A percentile compares a stretch with the other conserved stretches of the same genome.
Conservation (phyloP, 1,140 invertebrate genomes). For the Leguminivora glycinivorella region DNA sequence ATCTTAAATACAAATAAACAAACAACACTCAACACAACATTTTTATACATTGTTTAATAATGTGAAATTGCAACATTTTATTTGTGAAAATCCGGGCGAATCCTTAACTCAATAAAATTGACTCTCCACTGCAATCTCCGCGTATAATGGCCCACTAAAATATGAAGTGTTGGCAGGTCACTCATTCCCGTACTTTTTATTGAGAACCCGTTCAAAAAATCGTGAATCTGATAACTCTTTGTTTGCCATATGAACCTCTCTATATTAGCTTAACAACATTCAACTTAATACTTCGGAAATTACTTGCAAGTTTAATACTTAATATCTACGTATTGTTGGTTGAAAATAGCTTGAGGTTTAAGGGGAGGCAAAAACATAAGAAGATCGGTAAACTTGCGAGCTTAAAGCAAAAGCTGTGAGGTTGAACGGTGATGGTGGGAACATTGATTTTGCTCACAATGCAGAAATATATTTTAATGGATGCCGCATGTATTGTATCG, state of each 20-base stretch:
- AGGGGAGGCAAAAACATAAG: conserved; percentile 41
- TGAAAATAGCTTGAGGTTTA: not conserved
- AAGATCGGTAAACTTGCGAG: conserved; percentile 44
- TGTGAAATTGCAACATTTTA: not conserved
- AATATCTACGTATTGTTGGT: not conserved
- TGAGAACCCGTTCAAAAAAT: conserved; percentile 46
- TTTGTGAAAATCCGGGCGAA: not conserved
- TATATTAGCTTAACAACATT: conserved; percentile 51
- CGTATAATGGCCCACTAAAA: conserved; percentile 19
- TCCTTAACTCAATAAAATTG: not conserved
- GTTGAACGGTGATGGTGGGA: conserved; percentile 47
- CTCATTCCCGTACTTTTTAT: conserved; percentile 43
- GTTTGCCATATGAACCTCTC: conserved; percentile 41
- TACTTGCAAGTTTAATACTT: conserved; percentile 28
- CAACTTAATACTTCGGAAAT: conserved; percentile 36
- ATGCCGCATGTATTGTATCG: not conserved
- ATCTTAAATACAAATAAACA: too few species aligned
- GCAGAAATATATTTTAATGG: conserved; percentile 37
- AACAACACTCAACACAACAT: too few species aligned
- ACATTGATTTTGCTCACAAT: conserved; percentile 54
- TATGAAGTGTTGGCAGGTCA: conserved; percentile 38
- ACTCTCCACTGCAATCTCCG: not conserved
- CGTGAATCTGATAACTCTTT: conserved; percentile 55
- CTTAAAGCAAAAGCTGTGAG: conserved; percentile 47
- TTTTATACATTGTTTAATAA: too few species aligned